These are phyloP conservation scores for Hiodon alosoides DNA, from an alignment of 2,113 vertebrate genomes.

Conservation along the genomic window DNA sequence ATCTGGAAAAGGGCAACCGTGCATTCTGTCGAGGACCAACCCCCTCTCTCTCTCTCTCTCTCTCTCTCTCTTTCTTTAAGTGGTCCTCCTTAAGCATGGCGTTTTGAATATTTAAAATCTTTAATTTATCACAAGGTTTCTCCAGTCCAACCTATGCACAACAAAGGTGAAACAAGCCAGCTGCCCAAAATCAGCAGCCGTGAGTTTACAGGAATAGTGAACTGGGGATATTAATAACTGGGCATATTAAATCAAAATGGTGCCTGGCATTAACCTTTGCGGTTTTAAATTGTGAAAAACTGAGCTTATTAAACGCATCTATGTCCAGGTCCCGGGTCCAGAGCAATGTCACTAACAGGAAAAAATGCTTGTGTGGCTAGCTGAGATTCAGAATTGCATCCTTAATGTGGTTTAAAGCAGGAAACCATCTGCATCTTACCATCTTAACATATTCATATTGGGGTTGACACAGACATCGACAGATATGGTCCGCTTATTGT, in stretches of 20 bases:
- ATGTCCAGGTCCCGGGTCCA: no score
- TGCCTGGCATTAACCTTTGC: background rate
- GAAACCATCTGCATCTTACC: background rate
- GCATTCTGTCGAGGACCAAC: no score
- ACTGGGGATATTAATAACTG: background rate
- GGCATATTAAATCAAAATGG: background rate
- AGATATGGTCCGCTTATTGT: no score
- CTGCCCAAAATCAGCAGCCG: no score
- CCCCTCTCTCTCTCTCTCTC: background rate
- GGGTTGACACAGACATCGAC: background rate
- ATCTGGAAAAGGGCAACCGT: conserved; percentile 4
- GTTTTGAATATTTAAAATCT: background rate
- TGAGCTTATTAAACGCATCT: background rate
- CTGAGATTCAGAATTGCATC: no score
- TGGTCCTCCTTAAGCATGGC: background rate
- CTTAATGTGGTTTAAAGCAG: background rate
- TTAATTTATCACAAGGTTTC: background rate
- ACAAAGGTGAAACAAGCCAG: no score
- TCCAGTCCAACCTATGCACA: no score
- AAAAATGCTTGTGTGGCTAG: no score
- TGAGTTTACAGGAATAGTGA: no score
- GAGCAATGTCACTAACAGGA: no score
- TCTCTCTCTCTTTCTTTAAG: background rate
- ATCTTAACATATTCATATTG: background rate
- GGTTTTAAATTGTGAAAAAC: background rate